Percentiles rank a stretch among this genome's conserved stretches.
phyloP scores from a whole-genome alignment of 2,113 vertebrate genomes.

The Empidonax traillii region DNA sequence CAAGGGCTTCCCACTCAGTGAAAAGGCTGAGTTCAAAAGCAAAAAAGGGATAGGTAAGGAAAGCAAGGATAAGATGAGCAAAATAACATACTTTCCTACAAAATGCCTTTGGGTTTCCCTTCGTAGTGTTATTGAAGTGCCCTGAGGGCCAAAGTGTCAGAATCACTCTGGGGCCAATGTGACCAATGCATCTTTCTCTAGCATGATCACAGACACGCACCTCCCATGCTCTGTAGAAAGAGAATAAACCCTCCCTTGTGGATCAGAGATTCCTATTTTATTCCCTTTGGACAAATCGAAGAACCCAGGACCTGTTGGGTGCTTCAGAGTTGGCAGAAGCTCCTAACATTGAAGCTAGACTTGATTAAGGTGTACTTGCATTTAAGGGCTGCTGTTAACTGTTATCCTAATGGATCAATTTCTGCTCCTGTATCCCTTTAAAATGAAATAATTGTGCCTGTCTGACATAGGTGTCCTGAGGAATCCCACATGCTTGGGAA shows the following conservation, averaged over 20 bases:
- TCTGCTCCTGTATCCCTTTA: neutral
- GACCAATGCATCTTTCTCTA: neutral
- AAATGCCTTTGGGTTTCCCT: neutral
- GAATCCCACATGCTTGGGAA: neutral
- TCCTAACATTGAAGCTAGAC: neutral
- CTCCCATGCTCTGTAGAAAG: neutral
- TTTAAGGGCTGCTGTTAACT: neutral
- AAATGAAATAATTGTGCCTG: neutral
- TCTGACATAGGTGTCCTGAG: neutral
- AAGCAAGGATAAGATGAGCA: neutral
- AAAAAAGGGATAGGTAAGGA: neutral
- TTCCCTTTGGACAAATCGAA: neutral
- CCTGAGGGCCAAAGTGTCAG: neutral
- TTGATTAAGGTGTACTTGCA: neutral
- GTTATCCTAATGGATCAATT: neutral
- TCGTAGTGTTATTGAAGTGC: neutral
- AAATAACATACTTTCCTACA: neutral
- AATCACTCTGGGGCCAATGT: neutral
- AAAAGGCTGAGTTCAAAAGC: neutral
- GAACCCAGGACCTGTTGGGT: neutral
- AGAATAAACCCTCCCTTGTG: neutral
- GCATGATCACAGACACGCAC: neutral
- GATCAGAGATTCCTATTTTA: neutral
- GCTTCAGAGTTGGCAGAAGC: neutral
- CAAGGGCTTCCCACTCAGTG: neutral